Percentiles rank a stretch among this genome's conserved stretches.
phyloP scores from a whole-genome alignment of 2,797 vertebrate genomes.

The Chloroceryle inda region DNA sequence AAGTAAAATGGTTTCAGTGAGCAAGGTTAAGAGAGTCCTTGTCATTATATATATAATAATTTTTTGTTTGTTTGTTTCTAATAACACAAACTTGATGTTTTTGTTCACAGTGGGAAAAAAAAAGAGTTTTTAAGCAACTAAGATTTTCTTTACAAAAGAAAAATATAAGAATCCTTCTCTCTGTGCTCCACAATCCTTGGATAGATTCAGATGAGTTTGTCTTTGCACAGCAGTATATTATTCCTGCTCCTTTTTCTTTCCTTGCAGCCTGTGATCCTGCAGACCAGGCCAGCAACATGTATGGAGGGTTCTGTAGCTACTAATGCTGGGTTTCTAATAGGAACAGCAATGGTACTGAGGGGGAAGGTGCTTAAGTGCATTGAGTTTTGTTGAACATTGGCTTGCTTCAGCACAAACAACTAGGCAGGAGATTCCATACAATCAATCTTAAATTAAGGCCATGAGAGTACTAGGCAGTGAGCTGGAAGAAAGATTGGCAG shows the following conservation, averaged over 20 bases:
- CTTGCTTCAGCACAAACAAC: neutral
- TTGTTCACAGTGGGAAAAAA: neutral
- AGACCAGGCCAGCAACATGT: neutral
- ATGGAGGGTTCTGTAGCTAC: neutral
- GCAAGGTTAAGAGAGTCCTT: neutral
- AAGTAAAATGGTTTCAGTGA: neutral
- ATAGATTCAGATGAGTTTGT: neutral
- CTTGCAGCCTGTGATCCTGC: neutral
- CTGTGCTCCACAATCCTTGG: neutral
- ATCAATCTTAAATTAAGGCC: conserved; percentile 34
- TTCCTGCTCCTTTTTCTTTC: neutral
- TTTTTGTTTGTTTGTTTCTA: neutral
- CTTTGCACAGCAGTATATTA: neutral
- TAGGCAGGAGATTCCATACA: conserved; percentile 18
- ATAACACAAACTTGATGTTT: neutral
- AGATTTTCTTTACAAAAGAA: neutral
- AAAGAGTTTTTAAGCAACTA: neutral
- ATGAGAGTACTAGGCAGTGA: neutral
- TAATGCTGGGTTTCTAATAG: neutral
- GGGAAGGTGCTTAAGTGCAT: neutral
- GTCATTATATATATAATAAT: no score
- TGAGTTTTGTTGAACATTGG: neutral
- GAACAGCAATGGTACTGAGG: neutral
- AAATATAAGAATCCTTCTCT: neutral
- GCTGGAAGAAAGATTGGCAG: conserved; percentile 21